phyloP scores from a whole-genome alignment of 2,113 vertebrate genomes.

The Suncus etruscus region DNA sequence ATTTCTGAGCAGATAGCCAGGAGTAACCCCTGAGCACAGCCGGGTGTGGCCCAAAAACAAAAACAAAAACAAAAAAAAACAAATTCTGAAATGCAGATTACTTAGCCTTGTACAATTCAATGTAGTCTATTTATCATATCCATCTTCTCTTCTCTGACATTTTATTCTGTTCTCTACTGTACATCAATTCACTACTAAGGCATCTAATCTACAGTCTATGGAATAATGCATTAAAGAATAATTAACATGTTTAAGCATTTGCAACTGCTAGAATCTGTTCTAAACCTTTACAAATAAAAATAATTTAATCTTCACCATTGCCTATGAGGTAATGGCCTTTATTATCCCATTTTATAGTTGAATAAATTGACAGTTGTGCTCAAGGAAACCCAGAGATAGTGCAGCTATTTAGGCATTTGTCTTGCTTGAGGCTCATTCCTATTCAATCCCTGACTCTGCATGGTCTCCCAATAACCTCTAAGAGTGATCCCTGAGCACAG shows the following conservation, averaged over 20 bases:
- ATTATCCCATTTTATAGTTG: constrained; percentile 18
- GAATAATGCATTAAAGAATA: constrained; percentile 41
- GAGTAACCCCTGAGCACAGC: no score
- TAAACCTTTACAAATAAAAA: constrained; percentile 18
- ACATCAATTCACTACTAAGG: constrained; percentile 21
- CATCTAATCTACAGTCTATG: constrained; percentile 50
- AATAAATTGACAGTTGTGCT: constrained; percentile 8
- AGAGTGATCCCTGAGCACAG: no score
- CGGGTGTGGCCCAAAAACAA: no score
- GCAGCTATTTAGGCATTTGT: no score
- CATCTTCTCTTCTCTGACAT: neutral
- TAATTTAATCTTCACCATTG: constrained; percentile 1
- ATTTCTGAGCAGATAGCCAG: no score
- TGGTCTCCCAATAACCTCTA: no score
- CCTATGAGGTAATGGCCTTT: neutral
- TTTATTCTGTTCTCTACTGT: constrained; percentile 21
- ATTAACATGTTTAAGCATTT: constrained; percentile 17
- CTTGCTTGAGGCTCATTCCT: no score
- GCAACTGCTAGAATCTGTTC: constrained; percentile 30
- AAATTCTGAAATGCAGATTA: constrained; percentile 22
- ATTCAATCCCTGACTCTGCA: no score
- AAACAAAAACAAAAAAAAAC: constrained; percentile 47
- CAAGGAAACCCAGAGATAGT: neutral
- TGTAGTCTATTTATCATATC: neutral
- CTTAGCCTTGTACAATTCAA: neutral